Evolutionary conservation across 2,113 vertebrate genomes (phyloP), one percentile per base, ranked within the genome.

Genomic region (Lasiurus cinereus): DNA sequence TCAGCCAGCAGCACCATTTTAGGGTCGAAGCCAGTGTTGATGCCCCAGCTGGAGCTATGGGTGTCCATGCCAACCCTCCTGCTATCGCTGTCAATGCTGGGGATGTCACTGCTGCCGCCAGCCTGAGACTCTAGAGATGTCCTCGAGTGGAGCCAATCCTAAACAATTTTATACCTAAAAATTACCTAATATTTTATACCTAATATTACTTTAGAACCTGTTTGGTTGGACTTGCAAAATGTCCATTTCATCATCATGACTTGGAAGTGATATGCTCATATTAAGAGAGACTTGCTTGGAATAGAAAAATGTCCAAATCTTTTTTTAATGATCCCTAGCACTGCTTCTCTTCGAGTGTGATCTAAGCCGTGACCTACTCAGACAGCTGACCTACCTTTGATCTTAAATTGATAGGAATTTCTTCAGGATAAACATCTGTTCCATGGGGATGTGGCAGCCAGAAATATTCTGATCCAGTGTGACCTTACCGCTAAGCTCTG

Each of bases 371-470:
- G 27, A 67, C 39, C 43, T 39, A 3, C 46, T 93, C 66, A 84
- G 48, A 79, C 43, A 69, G 0, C 7, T 6, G 2, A 33, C 76
- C 48, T 91, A 43, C 64, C 67, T 93, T 69, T 91, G 43, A 95
- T 95, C 66, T 64, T 94, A n/a, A 90, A 15, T 87, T 92, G 10
- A 73, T 92, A 99, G 99, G 98, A 98, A 89, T 99, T 98, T 93
- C 98, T 99, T 6, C 99, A 99, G 96, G 97, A 98, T 67, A 99
- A 99, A 96, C 98, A 98, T 9, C 96, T 99, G 78, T 98, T 99
- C 67, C 99, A 99, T 16, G 99, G 99, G 39, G 99, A 99, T 84
- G 87, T 99, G 54, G 98, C 99, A 19, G 99, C 99, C 96, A 98
- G 97, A 72, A 99, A 98, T 43, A 97, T 99, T 22, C 97, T 99